Evolutionary conservation across 2,113 vertebrate genomes (phyloP), one percentile per base, ranked within the genome.

Genomic region (Sebastes schlegelii): DNA sequence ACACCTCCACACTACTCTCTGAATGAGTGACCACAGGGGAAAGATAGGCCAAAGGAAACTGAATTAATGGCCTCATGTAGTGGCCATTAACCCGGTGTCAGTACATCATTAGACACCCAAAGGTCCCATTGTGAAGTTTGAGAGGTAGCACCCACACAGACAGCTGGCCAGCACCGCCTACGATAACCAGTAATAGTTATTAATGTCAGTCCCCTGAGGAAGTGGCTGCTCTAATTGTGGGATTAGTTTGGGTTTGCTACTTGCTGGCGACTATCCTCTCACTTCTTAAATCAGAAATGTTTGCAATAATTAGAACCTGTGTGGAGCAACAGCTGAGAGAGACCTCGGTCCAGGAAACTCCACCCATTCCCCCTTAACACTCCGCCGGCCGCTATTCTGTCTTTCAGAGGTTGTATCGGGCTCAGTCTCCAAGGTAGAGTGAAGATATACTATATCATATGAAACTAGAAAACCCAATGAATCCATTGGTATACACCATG

Each of bases 91-190:
- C 51, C 14, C 42, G 0, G 13, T 2, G 66, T 66, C 42, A 40
- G 48, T 76, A 58, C 55, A 73, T 82, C 4, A 73, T 58, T 2
- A 68, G 12, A 63, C 40, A 46, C 67, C n/a, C 55, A 34, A 21
- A 52, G 62, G 74, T 43, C 26, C 70, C 46, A 51, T 80, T 62
- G 60, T 48, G 1, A 86, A 70, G 84, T 73, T 57, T 61, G 45
- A 68, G 46, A 57, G 42, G 70, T 1, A 68, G 76, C 60, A 64
- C 64, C 40, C 52, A 67, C 60, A 49, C 62, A 57, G 58, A 46
- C 0, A 26, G 8, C 11, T 43, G 55, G 46, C 67, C 52, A 26
- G 23, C 14, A 14, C 40, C 10, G 10, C 40, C 43, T 8, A 67
- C 4, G 1, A 51, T 52, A 43, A 16, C 19, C 21, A 45, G 5